Percentiles rank a stretch among this genome's conserved stretches.
These are phyloP conservation scores for Drosophila hamatofila DNA, from an alignment of 2,888 invertebrate genomes.

Conservation along the genomic window DNA sequence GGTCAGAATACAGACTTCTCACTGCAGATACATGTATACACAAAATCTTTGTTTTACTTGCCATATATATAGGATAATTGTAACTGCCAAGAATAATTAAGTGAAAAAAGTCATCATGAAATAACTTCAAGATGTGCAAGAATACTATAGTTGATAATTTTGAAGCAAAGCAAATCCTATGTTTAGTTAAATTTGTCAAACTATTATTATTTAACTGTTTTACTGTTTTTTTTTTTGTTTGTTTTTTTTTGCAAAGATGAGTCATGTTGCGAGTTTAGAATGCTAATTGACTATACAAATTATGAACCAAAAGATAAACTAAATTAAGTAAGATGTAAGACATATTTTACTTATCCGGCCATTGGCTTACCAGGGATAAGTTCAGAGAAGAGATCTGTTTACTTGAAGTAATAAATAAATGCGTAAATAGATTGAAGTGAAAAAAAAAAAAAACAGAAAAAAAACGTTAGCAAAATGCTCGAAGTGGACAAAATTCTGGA, in stretches of 20 bases:
- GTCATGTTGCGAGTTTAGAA: constrained; percentile 17
- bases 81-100: neutral
- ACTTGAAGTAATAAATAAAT: neutral
- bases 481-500: constrained; percentile 86
- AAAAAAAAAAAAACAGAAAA: neutral
- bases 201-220: no score
- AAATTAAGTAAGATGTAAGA: constrained; percentile 21
- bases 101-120: neutral
- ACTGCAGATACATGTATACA: no score
- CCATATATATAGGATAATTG: neutral
- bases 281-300: constrained; percentile 50
- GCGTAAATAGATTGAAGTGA: constrained; percentile 22
- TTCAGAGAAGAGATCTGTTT: neutral
- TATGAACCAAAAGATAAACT: constrained; percentile 25
- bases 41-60: neutral
- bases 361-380: constrained; percentile 1
- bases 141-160: neutral
- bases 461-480: constrained; percentile 65
- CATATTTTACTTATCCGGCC: neutral
- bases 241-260: constrained; percentile 15
- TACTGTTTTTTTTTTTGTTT: no score
- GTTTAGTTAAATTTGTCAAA: no score
- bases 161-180: neutral
- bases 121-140: neutral
- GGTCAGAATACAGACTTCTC: no score